Evolutionary conservation across 2,888 invertebrate species (phyloP).

Genomic region (Hydrotaea diabolus): DNA sequence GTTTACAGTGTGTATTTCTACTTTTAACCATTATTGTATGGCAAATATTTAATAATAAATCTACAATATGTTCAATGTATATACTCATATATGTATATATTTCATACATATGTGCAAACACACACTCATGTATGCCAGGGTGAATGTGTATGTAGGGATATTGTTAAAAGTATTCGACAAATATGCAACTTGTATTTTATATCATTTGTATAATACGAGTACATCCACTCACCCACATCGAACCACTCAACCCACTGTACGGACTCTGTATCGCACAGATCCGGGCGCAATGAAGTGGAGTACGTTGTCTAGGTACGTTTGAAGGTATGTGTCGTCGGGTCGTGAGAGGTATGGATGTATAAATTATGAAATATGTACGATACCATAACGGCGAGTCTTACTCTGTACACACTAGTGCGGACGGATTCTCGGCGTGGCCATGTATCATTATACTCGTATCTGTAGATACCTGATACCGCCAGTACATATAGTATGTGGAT

Average conservation of each 20-base stretch:
- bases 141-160: neutral
- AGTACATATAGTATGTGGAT: neutral
- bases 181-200: neutral
- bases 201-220: no score
- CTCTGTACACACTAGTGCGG: neutral
- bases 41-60: conserved; percentile 58
- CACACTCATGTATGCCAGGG: neutral
- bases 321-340: no score
- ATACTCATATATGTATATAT: no score
- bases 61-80: conserved; percentile 50
- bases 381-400: neutral
- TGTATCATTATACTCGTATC: neutral
- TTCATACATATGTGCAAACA: neutral
- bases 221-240: no score
- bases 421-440: neutral
- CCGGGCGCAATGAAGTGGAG: no score
- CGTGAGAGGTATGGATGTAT: neutral
- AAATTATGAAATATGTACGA: neutral
- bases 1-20: conserved; percentile 36
- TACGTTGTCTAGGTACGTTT: no score
- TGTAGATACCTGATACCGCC: neutral
- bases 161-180: neutral
- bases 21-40: conserved; percentile 51
- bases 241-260: no score
- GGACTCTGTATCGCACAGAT: no score